Evolutionary conservation across 1,140 invertebrate species (phyloP).

Genomic region (Drosophila willistoni): DNA sequence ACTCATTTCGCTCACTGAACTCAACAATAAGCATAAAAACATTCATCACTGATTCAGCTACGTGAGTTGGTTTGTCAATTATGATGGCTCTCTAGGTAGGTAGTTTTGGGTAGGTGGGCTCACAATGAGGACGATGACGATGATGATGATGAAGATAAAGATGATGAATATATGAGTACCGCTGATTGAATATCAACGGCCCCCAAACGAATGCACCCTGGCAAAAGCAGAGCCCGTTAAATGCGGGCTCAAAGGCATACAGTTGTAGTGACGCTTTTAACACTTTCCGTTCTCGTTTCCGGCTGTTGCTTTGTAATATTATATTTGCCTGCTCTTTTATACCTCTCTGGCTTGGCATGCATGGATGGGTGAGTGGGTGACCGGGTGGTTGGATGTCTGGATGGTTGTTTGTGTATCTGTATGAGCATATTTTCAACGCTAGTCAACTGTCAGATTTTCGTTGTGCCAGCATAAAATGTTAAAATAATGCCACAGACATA

Average conservation of each 20-base stretch:
- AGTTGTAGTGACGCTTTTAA: constrained; percentile 38
- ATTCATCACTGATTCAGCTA: constrained; percentile 79
- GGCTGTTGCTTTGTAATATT: constrained; percentile 65
- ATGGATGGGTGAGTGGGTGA: constrained; percentile 4
- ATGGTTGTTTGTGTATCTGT: constrained; percentile 11
- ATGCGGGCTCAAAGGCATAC: constrained; percentile 19
- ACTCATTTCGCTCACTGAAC: constrained; percentile 80
- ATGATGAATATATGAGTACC: constrained; percentile 74
- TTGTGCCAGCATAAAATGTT: constrained; percentile 81
- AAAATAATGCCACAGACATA: constrained; percentile 76
- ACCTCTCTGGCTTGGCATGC: neutral
- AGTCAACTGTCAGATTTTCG: constrained; percentile 81
- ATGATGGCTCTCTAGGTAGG: constrained; percentile 55
- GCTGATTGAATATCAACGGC: constrained; percentile 76
- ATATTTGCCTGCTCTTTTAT: constrained; percentile 52
- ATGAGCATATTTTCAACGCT: constrained; percentile 75
- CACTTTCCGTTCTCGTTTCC: constrained; percentile 63
- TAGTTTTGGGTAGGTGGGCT: neutral
- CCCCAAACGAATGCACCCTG: constrained; percentile 36
- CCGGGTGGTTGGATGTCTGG: neutral
- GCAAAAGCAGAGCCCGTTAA: neutral
- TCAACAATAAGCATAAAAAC: constrained; percentile 81
- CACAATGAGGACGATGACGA: neutral
- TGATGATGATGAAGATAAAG: constrained; percentile 36
- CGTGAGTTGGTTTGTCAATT: constrained; percentile 76